Percentiles rank a stretch among this genome's conserved stretches.
phyloP scores from a whole-genome alignment of 2,797 vertebrate species.

The Cuniculus paca region DNA sequence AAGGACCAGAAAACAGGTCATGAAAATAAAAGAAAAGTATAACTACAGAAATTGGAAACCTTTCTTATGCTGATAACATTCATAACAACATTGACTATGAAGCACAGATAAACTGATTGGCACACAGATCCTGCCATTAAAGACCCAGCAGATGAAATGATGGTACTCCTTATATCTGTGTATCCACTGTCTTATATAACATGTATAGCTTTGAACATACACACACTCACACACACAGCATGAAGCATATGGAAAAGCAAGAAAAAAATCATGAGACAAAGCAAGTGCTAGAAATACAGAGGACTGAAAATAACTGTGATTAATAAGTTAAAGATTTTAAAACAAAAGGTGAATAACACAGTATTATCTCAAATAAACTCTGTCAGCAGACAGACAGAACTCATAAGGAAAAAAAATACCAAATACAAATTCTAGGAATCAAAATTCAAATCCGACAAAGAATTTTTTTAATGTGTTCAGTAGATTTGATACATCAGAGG shows the following conservation, averaged over 20 bases:
- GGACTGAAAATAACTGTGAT: not conserved
- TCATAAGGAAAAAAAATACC: not conserved
- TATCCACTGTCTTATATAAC: not conserved
- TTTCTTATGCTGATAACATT: not conserved
- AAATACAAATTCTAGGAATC: not conserved
- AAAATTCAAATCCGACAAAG: not conserved
- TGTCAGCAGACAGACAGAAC: not conserved
- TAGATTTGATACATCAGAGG: not conserved
- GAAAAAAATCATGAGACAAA: not conserved
- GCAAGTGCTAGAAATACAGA: not conserved
- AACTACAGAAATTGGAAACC: not conserved
- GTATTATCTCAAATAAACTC: not conserved
- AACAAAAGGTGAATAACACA: not conserved
- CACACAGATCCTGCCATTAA: not conserved
- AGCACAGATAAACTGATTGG: not conserved
- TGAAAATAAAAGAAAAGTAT: not conserved
- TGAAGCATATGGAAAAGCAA: not conserved
- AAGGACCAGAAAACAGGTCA: not conserved
- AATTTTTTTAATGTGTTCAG: not conserved
- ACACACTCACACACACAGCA: not conserved
- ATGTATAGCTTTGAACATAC: not conserved
- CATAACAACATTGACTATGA: not conserved
- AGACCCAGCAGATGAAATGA: not conserved
- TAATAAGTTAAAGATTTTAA: not conserved
- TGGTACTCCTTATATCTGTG: not conserved